A percentile compares a stretch with the other conserved stretches of the same genome.
Conservation (phyloP, 2,888 invertebrate species). For the Margaritifera margaritifera region DNA sequence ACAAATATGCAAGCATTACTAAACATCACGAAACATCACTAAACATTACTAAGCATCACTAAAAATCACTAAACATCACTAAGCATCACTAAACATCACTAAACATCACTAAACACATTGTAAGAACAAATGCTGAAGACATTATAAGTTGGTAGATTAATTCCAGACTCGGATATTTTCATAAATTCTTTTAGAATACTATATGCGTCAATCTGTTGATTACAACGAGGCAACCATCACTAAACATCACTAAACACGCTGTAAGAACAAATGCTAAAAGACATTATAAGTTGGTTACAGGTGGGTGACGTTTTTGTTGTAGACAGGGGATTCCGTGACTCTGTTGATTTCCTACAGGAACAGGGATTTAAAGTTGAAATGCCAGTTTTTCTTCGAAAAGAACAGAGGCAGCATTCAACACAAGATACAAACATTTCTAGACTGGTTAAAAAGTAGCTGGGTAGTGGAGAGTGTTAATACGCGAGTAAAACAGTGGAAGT, state of each 20-base stretch:
- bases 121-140: too few species aligned
- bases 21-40: too few species aligned
- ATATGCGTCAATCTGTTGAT: too few species aligned
- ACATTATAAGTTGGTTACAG: slow-evolving; percentile 9
- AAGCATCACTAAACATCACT: too few species aligned
- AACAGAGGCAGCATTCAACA: slow-evolving; percentile 15
- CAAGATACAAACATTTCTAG: slow-evolving; percentile 13
- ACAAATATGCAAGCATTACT: slow-evolving; percentile 1
- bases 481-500: slow-evolving; percentile 9
- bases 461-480: slow-evolving; percentile 17
- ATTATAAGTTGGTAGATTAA: too few species aligned
- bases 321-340: slow-evolving; percentile 21
- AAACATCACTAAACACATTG: too few species aligned
- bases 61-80: too few species aligned
- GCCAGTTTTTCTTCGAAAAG: slow-evolving; percentile 10
- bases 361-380: slow-evolving; percentile 8
- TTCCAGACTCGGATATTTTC: too few species aligned
- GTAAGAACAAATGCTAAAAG: slow-evolving; percentile 1
- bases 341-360: slow-evolving; percentile 9
- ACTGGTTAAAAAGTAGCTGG: slow-evolving; percentile 20
- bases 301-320: slow-evolving; percentile 12
- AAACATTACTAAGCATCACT: too few species aligned
- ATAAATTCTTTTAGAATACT: too few species aligned
- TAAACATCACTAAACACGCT: slow-evolving; percentile 12
- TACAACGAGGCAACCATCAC: too few species aligned